A percentile compares a stretch with the other conserved stretches of the same genome.
These are phyloP conservation scores for Lordiphosa fenestrarum DNA, from an alignment of 2,888 invertebrate species.

Conservation along the genomic window DNA sequence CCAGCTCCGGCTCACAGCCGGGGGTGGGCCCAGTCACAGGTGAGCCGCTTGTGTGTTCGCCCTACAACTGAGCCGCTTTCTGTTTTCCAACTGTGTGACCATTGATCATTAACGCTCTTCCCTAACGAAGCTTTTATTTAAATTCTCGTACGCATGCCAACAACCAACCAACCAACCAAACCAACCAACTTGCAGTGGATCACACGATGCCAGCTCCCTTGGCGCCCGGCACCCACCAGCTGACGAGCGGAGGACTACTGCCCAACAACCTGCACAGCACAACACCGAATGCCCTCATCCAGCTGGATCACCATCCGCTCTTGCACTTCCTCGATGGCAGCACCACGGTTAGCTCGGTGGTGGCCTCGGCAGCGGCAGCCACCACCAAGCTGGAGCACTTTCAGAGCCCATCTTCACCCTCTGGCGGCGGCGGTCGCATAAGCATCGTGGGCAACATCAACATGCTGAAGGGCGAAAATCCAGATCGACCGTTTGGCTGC, in stretches of 20 bases:
- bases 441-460: conserved; percentile 61
- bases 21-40: conserved; percentile 54
- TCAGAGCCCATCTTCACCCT: conserved; percentile 25
- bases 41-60: conserved; percentile 77
- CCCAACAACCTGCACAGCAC: conserved; percentile 67
- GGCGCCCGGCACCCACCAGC: conserved; percentile 55
- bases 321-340: conserved; percentile 77
- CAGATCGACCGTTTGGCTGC: conserved; percentile 77
- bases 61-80: conserved; percentile 76
- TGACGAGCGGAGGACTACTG: conserved; percentile 55
- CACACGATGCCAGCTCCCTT: conserved; percentile 63
- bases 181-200: conserved; percentile 49
- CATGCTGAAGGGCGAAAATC: conserved; percentile 64
- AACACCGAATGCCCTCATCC: conserved; percentile 60
- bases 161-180: conserved; percentile 36
- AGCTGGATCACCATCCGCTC: conserved; percentile 76
- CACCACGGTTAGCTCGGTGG: conserved; percentile 76
- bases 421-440: conserved; percentile 44
- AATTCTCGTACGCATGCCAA: conserved; percentile 77
- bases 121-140: conserved; percentile 79
- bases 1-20: conserved; percentile 52
- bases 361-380: conserved; percentile 58
- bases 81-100: conserved; percentile 73
- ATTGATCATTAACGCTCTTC: conserved; percentile 75
- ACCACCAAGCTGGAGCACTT: conserved; percentile 58